Evolutionary conservation across 1,140 invertebrate genomes (phyloP).

Genomic region (Drosophila orena): DNA sequence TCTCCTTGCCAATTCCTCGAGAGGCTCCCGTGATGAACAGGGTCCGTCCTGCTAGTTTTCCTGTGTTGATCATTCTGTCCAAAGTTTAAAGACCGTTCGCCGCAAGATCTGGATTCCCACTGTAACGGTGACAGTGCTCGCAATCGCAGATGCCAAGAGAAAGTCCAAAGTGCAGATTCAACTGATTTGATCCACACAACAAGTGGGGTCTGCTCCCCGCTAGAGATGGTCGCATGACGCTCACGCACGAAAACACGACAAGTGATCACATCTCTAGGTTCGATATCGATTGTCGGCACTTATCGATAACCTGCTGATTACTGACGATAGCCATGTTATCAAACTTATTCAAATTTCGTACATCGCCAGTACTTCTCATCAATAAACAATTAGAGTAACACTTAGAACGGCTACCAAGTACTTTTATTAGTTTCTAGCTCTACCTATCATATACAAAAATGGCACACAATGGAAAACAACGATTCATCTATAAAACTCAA

Average conservation of each 20-base stretch:
- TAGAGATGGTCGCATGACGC: slow-evolving; percentile 9
- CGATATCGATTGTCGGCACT: neutral
- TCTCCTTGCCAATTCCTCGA: slow-evolving; percentile 98
- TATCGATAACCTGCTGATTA: neutral
- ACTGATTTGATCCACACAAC: slow-evolving; percentile 36
- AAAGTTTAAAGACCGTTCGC: slow-evolving; percentile 37
- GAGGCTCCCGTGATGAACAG: slow-evolving; percentile 98
- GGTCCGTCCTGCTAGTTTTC: slow-evolving; percentile 96
- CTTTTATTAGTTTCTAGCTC: slow-evolving; percentile 45
- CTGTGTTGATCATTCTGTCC: slow-evolving; percentile 85
- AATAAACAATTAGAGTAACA: neutral
- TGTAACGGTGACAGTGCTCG: slow-evolving; percentile 17
- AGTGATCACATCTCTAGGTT: too few species aligned
- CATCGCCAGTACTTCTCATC: too few species aligned
- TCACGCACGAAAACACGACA: neutral
- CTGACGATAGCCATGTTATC: neutral
- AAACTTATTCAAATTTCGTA: neutral
- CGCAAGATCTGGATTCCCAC: slow-evolving; percentile 18
- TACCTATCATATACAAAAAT: slow-evolving; percentile 53
- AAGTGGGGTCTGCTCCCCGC: slow-evolving; percentile 6
- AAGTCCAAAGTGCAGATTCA: slow-evolving; percentile 77
- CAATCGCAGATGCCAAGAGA: slow-evolving; percentile 55
- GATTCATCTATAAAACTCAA: slow-evolving; percentile 64
- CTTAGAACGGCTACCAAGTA: slow-evolving; percentile 56
- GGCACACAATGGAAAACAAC: slow-evolving; percentile 66